Base-by-base conservation (phyloP, 1,140 invertebrate genomes). In the Melanaphis sacchari region DNA sequence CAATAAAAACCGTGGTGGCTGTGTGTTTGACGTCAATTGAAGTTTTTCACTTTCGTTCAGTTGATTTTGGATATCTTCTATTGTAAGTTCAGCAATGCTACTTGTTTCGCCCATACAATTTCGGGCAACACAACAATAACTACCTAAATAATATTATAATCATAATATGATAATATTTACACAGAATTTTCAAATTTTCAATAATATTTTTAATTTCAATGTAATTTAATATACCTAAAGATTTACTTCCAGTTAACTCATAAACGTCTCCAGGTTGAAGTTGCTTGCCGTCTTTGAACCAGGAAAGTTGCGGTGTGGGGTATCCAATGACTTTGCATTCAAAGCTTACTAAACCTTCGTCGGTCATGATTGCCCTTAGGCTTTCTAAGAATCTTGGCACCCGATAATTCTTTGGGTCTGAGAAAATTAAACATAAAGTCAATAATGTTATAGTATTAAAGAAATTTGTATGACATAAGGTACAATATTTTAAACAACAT, bases 251-350 rank as follows among this genome's bases (percentile, higher is more conserved):
- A 2, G 98, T 98, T 9, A 98, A 95, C 94, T 98, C 98, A 95
- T 99, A 98, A 36, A 98, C 98, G 95, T 99, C 98, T 24, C 98
- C 98, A 1, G 98, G 98, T 95, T 98, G 98, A 38, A 99, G 95
- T 95, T 98, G 98, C 94, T 98, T 97, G 0, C 98, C 98, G 95
- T 99, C 98, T 95, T 98, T 99, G 94, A 98, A 98, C 98, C 98
- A 98, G 94, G 96, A 96, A 1, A 98, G 95, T 76, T 97, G 95
- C 0, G 98, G 98, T 0, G 98, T 98, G 1, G 98, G 98, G 94
- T 98, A 98, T 0, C 98, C 98, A 18, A 98, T 98, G 0, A 98
- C 98, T 95, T 98, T 98, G 94, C 98, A 99, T 95, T 99, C 98
- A 94, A 99, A 98, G 0, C 98, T 98, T 7, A 99, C 98, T 11